Base-by-base conservation (phyloP, 2,888 invertebrate species). In the Augochlorella aurata region DNA sequence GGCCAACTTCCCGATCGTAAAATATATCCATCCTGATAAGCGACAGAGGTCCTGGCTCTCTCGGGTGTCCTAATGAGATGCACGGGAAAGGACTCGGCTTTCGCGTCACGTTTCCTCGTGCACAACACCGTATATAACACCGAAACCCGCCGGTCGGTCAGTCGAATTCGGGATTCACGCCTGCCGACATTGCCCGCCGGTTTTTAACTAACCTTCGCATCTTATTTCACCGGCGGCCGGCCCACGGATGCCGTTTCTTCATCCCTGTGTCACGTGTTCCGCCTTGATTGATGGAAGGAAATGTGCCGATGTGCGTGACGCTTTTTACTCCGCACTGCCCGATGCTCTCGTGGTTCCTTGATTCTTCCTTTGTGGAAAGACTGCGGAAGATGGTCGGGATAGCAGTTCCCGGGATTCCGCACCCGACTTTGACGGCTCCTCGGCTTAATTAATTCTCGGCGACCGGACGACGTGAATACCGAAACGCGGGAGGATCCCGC, bases 21-120 rank as follows among this genome's bases (percentile, higher is more conserved):
- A 89, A 85, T 89, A 88, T 87, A 85, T 89, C 89, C 85, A 81
- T 82, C 85, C 83, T 79, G 89, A 89, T 89, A 89, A 88, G 86
- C 82, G 79, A 70, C 54, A 74, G 81, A 85, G 83, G 78, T 87
- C 88, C 81, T 78, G 80, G 73, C 44, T 65, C 9, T n/a, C 14
- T 16, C 47, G 74, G 75, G 80, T 77, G 86, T 85, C 86, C 86
- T 88, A 91, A 91, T 90, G 89, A 91, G 88, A 91, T 91, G 91
- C 91, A 87, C 84, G 82, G 85, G 54, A 82, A 85, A 88, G 88
- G 85, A 86, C 89, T 89, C 89, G 84, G 85, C 85, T 90, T 90
- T 90, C 90, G 87, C 90, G 85, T 90, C 91, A 90, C 90, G 91
- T 91, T 85, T 87, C 84, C 88, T 83, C 85, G 88, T 81, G 84